Evolutionary conservation across 1,140 invertebrate species (phyloP), one percentile per base, ranked within the genome.

Genomic region (Anastrepha ludens): DNA sequence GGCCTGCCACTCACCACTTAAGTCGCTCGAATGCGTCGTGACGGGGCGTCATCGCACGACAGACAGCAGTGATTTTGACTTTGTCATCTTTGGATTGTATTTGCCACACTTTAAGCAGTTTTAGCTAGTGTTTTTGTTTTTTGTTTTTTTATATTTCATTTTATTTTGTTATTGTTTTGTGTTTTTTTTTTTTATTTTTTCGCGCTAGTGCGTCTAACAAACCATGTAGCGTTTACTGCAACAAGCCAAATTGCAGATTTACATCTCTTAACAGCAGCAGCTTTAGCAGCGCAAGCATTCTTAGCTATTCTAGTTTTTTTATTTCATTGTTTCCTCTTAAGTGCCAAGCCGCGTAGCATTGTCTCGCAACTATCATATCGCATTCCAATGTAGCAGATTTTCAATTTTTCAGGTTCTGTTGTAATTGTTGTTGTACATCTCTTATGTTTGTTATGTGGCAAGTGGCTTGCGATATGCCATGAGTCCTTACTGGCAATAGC

Each of bases 1-100:
- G 44, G 67, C 4, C 67, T 74, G 67, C 6, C 17, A 44, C 13
- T 85, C 29, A 50, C 81, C 81, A 60, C 81, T 85, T 85, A 85
- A 85, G 58, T 85, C 58, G n/a, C 29, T 58, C 17, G 13, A 39
- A 58, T 85, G n/a, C 29, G 3, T 58, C 15, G 15, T 20, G 50
- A 58, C 44, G 20, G 17, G 3, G 17, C n/a, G 41, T 15, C 44
- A 47, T 81, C 5, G 39, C 41, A 20, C n/a, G 74, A 6, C 47
- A 39, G 5, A 20, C 78, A 85, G 78, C 20, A 85, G 58, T 85
- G 81, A 85, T 85, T 85, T 85, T 85, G 47, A 85, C 81, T 85
- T 59, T 85, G 58, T 85, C 81, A 85, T 60, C 9, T 29, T 47
- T 55, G 81, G 81, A 85, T 85, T 85, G n/a, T 60, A n/a, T 85